phyloP scores from a whole-genome alignment of 2,797 vertebrate species.

The Pristis pectinata region DNA sequence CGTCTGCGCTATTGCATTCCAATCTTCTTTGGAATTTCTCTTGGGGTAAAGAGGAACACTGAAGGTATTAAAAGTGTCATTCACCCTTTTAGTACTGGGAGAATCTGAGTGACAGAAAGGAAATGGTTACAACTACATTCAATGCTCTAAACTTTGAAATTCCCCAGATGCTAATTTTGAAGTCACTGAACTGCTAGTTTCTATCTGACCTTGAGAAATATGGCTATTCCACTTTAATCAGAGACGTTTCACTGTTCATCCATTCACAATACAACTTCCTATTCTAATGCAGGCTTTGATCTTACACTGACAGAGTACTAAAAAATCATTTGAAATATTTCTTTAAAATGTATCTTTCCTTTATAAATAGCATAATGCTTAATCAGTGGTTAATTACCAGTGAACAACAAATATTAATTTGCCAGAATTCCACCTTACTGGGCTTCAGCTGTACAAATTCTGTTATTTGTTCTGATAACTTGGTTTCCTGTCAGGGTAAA shows the following conservation, averaged over 20 bases:
- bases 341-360: not conserved
- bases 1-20: slow-evolving; percentile 62
- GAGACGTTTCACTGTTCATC: slow-evolving; percentile 12
- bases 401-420: slow-evolving; percentile 25
- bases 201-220: slow-evolving; percentile 47
- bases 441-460: not conserved
- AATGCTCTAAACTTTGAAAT: slow-evolving; percentile 42
- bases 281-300: slow-evolving; percentile 31
- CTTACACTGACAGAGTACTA: not conserved
- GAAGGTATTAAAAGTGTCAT: slow-evolving; percentile 58
- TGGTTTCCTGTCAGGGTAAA: slow-evolving; percentile 6
- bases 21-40: slow-evolving; percentile 59
- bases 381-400: not conserved
- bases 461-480: not conserved
- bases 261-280: slow-evolving; percentile 33
- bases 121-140: slow-evolving; percentile 57
- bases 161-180: slow-evolving; percentile 53
- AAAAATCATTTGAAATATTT: slow-evolving; percentile 12
- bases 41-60: slow-evolving; percentile 52
- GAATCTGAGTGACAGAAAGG: slow-evolving; percentile 66
- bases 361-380: not conserved
- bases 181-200: slow-evolving; percentile 49
- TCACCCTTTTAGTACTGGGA: slow-evolving; percentile 54
- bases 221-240: slow-evolving; percentile 46
- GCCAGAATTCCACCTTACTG: not conserved